A percentile compares a stretch with the other conserved stretches of the same genome.
These are phyloP conservation scores for Drepana arcuata DNA, from an alignment of 1,140 invertebrate species.

Conservation along the genomic window DNA sequence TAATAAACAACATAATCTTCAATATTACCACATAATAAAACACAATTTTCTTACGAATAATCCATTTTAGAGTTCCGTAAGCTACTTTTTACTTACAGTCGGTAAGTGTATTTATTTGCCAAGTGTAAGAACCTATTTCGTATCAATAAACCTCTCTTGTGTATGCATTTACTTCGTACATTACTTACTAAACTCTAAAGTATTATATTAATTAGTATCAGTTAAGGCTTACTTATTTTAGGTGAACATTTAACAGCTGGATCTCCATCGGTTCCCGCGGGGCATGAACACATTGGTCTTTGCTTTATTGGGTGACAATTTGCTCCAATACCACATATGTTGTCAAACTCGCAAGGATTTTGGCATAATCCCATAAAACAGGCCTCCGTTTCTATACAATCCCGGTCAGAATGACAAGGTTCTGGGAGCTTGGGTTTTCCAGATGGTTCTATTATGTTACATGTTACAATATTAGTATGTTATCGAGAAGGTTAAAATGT, in stretches of 20 bases:
- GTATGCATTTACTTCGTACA: too few relatives aligned
- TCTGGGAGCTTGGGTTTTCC: slow-evolving; percentile 77
- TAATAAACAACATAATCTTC: too few relatives aligned
- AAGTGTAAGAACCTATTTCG: too few relatives aligned
- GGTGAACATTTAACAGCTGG: slow-evolving; percentile 82
- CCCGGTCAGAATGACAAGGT: slow-evolving; percentile 81
- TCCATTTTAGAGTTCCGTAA: too few relatives aligned
- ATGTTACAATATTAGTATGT: slow-evolving; percentile 61
- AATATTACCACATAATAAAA: too few relatives aligned
- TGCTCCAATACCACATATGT: slow-evolving; percentile 78
- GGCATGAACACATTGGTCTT: slow-evolving; percentile 84
- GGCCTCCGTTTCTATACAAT: slow-evolving; percentile 82
- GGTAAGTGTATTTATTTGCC: too few relatives aligned
- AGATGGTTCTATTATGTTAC: slow-evolving; percentile 76
- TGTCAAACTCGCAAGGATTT: slow-evolving; percentile 82
- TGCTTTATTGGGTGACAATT: slow-evolving; percentile 82
- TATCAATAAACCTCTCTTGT: too few relatives aligned
- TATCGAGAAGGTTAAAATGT: slow-evolving; percentile 29
- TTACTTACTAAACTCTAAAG: too few relatives aligned
- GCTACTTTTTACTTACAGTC: too few relatives aligned
- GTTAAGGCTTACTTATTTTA: slow-evolving; percentile 78
- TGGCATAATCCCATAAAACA: slow-evolving; percentile 82
- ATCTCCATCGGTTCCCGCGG: slow-evolving; percentile 81
- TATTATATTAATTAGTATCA: slow-evolving; percentile 18
- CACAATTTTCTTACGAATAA: too few relatives aligned